These are phyloP conservation scores for Enoplosus armatus DNA, from an alignment of 2,797 vertebrate species.

Conservation along the genomic window DNA sequence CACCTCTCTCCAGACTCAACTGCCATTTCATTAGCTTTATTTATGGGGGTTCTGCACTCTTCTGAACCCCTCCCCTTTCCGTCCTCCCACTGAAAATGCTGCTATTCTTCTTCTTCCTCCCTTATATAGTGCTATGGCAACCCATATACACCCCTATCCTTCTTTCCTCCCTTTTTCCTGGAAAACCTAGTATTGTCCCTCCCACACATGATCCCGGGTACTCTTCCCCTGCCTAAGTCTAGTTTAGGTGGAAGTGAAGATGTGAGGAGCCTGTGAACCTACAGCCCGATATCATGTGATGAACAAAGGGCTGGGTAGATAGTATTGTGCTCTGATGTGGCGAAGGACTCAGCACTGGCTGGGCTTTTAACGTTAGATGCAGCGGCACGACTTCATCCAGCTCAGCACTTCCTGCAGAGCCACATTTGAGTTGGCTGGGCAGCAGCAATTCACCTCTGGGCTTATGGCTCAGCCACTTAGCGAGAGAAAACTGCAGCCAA, in stretches of 20 bases:
- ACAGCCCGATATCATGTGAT: constrained; percentile 28
- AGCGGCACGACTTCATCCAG: constrained; percentile 55
- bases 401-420: constrained; percentile 73
- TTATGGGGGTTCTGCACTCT: constrained; percentile 84
- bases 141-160: constrained; percentile 54
- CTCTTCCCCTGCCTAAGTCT: constrained; percentile 23
- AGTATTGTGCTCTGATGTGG: constrained; percentile 46
- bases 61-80: constrained; percentile 72
- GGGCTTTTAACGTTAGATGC: constrained; percentile 59
- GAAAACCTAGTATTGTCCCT: constrained; percentile 55
- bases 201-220: constrained; percentile 56
- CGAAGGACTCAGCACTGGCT: constrained; percentile 46
- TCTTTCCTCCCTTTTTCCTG: constrained; percentile 52
- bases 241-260: constrained; percentile 38
- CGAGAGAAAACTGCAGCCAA: constrained; percentile 58
- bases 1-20: constrained; percentile 83
- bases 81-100: constrained; percentile 72
- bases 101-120: constrained; percentile 71
- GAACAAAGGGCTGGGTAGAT: constrained; percentile 49
- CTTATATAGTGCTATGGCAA: constrained; percentile 75
- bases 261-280: constrained; percentile 30
- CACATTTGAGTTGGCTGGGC: constrained; percentile 69
- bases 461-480: constrained; percentile 68
- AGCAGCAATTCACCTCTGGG: constrained; percentile 71
- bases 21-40: constrained; percentile 89